Evolutionary conservation across 2,888 invertebrate genomes (phyloP).

Genomic region (Eristalinus aeneus): DNA sequence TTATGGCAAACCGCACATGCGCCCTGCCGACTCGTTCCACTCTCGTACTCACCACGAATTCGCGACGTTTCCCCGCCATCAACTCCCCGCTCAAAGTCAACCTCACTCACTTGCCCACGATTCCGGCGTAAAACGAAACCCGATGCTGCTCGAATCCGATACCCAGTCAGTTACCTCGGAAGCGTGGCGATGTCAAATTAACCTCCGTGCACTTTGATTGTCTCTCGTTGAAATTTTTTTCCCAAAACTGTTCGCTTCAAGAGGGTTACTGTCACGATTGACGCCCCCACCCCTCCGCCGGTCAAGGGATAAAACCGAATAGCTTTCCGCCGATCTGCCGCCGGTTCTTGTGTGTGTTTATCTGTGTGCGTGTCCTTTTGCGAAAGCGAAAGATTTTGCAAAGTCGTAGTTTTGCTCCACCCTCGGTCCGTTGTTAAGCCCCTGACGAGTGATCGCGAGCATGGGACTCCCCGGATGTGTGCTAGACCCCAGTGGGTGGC

Average conservation of each 20-base stretch:
- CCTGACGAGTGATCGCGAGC: conserved; percentile 20
- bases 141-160: conserved; percentile 72
- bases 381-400: conserved; percentile 4
- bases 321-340: background rate
- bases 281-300: conserved; percentile 4
- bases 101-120: conserved; percentile 45
- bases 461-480: conserved; percentile 30
- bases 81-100: conserved; percentile 6
- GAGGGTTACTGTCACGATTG: background rate
- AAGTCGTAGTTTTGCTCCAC: background rate
- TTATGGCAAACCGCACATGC: conserved; percentile 58
- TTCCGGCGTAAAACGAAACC: conserved; percentile 58
- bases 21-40: conserved; percentile 32
- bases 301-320: conserved; percentile 15
- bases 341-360: conserved; percentile 13
- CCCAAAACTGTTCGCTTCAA: conserved; percentile 30
- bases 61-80: background rate
- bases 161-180: conserved; percentile 80
- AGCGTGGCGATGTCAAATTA: conserved; percentile 79
- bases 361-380: conserved; percentile 8
- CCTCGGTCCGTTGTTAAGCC: background rate
- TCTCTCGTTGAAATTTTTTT: conserved; percentile 27
- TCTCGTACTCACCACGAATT: conserved; percentile 31
- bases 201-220: conserved; percentile 59
- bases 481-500: conserved; percentile 7